Conservation (phyloP, 1,140 invertebrate genomes). For the Littorina saxatilis region DNA sequence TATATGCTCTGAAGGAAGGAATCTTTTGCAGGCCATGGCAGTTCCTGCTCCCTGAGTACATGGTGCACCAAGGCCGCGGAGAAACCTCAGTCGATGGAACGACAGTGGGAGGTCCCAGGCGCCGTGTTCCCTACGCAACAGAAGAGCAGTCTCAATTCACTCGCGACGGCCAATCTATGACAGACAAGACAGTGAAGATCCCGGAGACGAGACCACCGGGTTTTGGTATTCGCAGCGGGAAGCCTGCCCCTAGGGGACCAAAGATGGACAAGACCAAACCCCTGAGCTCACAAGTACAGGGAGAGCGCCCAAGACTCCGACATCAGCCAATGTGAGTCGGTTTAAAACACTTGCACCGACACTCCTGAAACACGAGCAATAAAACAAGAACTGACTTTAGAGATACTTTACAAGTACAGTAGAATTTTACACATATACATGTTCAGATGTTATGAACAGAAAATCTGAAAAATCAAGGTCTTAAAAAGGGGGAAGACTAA, state of each 20-base stretch:
- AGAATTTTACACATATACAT: too few species aligned
- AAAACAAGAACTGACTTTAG: too few species aligned
- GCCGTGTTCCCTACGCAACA: constrained; percentile 56
- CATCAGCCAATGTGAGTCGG: constrained; percentile 29
- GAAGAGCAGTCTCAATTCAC: constrained; percentile 60
- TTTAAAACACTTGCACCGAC: not conserved
- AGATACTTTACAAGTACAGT: too few species aligned
- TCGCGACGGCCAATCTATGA: constrained; percentile 56
- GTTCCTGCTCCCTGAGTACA: constrained; percentile 70
- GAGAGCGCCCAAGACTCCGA: not conserved
- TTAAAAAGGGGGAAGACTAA: too few species aligned
- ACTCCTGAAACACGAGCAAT: too few species aligned
- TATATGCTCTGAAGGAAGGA: too few species aligned
- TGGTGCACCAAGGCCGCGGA: constrained; percentile 67
- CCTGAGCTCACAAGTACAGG: constrained; percentile 7
- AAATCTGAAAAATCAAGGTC: too few species aligned
- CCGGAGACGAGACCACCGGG: constrained; percentile 62
- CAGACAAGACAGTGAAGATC: constrained; percentile 67
- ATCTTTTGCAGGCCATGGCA: constrained; percentile 58
- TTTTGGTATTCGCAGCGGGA: constrained; percentile 61
- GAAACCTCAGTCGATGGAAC: constrained; percentile 33
- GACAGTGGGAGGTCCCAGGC: constrained; percentile 18
- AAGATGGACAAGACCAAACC: not conserved
- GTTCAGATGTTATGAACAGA: too few species aligned
- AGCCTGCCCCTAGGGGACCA: constrained; percentile 23